Base-by-base conservation (phyloP, 2,888 invertebrate species). In the Empis stercorea region DNA sequence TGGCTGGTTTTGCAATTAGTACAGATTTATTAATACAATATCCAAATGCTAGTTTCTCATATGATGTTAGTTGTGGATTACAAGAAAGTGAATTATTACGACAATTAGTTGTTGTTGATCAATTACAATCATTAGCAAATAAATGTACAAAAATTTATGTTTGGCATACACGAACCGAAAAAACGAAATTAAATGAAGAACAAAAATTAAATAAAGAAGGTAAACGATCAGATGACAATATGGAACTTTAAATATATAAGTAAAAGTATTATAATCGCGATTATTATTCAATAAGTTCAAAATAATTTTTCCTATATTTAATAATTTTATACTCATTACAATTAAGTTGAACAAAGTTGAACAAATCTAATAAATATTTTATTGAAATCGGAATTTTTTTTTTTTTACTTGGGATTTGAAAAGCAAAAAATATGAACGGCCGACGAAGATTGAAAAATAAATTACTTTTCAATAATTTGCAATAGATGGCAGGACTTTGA, bases 131-230 rank as follows among this genome's bases (percentile, higher is more conserved):
- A 0, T 71, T 88, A 51, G 97, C 95, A 0, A 84, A 88, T 54
- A 79, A 80, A 55, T 97, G 96, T 61, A 86, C 87, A 0, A 88
- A 93, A 72, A 87, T 97, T n/a, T 83, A 88, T 52, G 97, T 99
- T 0, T 99, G 99, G 99, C 99, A 99, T 63, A 99, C 97, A 4
- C 76, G 96, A 59, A 96, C 97, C 1, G 93, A 95, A 65, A 81
- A 83, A 57, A 86, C 94, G 0, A 79, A 81, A 42, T 73, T 95
- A 47, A 75, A 75, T 57, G 73, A 84, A 64, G 84, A 89, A 69
- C 72, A 71, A 60, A 64, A 76, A 59, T 61, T 73, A 56, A 54
- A 61, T 40, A 74, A 71, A 46, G 69, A 71, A 51, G 76, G 76
- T 16, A 64, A 64, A 51, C 70, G 62, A 30, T 80, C 83, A 1